Conservation (phyloP, 2,113 vertebrate genomes). For the Perccottus glenii region DNA sequence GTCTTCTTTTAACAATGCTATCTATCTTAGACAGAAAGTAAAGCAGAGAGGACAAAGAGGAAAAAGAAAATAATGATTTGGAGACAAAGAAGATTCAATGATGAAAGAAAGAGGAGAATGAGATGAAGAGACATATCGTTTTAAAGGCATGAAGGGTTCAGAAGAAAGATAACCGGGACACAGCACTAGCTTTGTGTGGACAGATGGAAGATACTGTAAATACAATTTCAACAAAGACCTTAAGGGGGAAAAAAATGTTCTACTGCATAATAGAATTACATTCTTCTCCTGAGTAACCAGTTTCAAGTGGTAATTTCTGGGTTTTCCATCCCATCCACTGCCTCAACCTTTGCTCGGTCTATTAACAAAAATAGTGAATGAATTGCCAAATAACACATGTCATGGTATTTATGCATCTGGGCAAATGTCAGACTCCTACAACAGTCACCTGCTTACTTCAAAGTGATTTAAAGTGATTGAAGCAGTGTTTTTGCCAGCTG, state of each 20-base stretch:
- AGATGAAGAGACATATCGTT: conserved; percentile 61
- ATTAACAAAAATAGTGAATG: too few species aligned
- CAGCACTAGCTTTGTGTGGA: conserved; percentile 44
- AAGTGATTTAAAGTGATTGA: too few species aligned
- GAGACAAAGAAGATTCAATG: conserved; percentile 1
- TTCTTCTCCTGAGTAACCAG: too few species aligned
- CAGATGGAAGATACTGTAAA: conserved; percentile 50
- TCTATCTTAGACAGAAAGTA: conserved; percentile 26
- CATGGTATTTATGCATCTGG: too few species aligned
- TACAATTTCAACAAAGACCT: conserved; percentile 48
- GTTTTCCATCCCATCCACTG: too few species aligned
- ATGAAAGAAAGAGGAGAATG: conserved; percentile 4
- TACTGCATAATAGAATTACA: too few species aligned
- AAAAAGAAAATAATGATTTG: conserved; percentile 11
- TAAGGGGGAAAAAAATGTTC: conserved; percentile 17
- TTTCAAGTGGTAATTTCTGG: too few species aligned
- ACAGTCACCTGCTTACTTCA: too few species aligned
- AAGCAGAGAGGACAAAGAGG: neutral
- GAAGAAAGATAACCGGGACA: conserved; percentile 49
- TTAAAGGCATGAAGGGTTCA: conserved; percentile 62
- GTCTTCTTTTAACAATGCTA: conserved; percentile 32
- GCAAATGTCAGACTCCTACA: too few species aligned
- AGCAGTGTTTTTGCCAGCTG: conserved; percentile 39
- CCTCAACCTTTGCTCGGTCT: too few species aligned
- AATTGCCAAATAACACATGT: too few species aligned